Percentiles rank a stretch among this genome's conserved stretches.
These are phyloP conservation scores for Chiloscyllium plagiosum DNA, from an alignment of 2,113 vertebrate genomes.

Conservation along the genomic window DNA sequence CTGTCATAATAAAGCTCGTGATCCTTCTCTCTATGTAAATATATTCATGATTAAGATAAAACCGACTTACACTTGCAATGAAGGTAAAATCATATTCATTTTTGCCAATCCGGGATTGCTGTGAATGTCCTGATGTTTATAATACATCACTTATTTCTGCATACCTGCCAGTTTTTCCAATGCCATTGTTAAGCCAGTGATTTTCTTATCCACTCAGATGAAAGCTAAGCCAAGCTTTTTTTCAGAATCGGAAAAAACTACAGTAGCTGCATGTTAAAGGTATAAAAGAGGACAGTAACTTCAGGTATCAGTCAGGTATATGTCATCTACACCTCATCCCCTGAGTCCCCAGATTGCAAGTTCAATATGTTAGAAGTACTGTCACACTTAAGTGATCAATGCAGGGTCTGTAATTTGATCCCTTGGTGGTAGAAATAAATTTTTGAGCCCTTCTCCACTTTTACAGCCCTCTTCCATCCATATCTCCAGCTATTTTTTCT, in stretches of 20 bases:
- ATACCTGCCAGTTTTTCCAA: slow-evolving; percentile 12
- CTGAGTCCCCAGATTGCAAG: neutral
- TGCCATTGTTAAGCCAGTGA: neutral
- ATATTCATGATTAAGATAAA: slow-evolving; percentile 16
- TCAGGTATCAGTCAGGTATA: neutral
- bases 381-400: neutral
- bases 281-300: neutral
- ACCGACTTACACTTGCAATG: neutral
- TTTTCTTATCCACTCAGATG: neutral
- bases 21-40: slow-evolving; percentile 15
- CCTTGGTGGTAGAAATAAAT: neutral
- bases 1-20: neutral
- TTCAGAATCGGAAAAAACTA: neutral
- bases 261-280: neutral
- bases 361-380: neutral
- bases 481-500: neutral
- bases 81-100: neutral
- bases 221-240: neutral
- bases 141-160: neutral
- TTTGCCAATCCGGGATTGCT: neutral
- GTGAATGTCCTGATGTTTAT: neutral
- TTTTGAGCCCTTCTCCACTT: neutral
- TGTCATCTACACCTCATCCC: neutral
- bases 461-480: neutral
- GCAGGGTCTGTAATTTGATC: neutral